Evolutionary conservation across 2,888 invertebrate genomes (phyloP).

Genomic region (Lucinisca nassula): DNA sequence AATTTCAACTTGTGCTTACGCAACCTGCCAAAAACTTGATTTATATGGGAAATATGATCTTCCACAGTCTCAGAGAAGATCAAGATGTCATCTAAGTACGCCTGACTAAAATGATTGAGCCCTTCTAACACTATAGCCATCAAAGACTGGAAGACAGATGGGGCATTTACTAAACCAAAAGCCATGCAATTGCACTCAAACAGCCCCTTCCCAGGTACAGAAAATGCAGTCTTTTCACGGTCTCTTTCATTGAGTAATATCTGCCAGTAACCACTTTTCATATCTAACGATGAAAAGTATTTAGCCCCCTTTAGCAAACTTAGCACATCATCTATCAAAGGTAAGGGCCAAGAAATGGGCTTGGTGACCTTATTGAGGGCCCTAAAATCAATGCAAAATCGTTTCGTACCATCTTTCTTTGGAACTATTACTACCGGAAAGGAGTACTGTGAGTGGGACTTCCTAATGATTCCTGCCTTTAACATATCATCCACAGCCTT

Average conservation of each 20-base stretch:
- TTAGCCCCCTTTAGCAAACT: constrained; percentile 31
- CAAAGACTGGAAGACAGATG: constrained; percentile 35
- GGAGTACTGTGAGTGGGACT: too few species aligned
- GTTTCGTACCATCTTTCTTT: constrained; percentile 31
- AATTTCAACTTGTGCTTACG: constrained; percentile 31
- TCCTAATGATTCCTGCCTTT: too few species aligned
- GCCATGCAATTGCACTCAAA: constrained; percentile 46
- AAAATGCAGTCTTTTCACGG: constrained; percentile 56
- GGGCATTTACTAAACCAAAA: constrained; percentile 51
- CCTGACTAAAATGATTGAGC: constrained; percentile 30
- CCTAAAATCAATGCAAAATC: constrained; percentile 31
- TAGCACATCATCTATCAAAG: constrained; percentile 38
- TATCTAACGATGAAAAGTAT: constrained; percentile 43
- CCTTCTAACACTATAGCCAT: constrained; percentile 52
- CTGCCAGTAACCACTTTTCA: constrained; percentile 58
- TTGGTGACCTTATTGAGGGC: constrained; percentile 25
- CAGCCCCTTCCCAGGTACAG: constrained; percentile 26
- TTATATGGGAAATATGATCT: constrained; percentile 54
- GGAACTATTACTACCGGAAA: background rate
- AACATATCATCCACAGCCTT: too few species aligned
- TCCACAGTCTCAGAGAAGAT: constrained; percentile 47
- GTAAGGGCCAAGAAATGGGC: constrained; percentile 37
- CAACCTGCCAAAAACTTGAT: constrained; percentile 51
- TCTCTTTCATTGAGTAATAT: constrained; percentile 51
- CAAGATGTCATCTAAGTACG: constrained; percentile 67